phyloP scores from a whole-genome alignment of 2,113 vertebrate genomes.

The Sorex fumeus region DNA sequence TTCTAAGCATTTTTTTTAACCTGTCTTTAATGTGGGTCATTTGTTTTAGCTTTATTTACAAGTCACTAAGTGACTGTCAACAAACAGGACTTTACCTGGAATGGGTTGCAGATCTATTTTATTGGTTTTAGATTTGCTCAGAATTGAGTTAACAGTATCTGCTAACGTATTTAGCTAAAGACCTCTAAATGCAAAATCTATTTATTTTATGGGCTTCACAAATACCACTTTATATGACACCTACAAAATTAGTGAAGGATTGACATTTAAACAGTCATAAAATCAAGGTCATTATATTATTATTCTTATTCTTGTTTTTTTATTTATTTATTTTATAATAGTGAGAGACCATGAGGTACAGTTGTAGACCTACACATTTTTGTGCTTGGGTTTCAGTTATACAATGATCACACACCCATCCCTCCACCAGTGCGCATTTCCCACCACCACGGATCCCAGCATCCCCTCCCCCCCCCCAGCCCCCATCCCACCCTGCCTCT shows the following conservation, averaged over 20 bases:
- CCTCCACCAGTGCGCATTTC: too few relatives aligned
- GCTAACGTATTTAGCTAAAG: slow-evolving; percentile 22
- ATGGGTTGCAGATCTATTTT: not conserved
- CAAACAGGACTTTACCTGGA: not conserved
- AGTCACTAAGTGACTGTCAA: slow-evolving; percentile 17
- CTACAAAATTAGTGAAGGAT: not conserved
- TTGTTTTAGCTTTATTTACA: slow-evolving; percentile 12
- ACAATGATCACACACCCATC: too few relatives aligned
- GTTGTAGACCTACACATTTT: too few relatives aligned
- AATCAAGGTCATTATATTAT: not conserved
- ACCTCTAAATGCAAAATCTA: not conserved
- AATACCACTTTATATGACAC: not conserved
- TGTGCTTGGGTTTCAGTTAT: too few relatives aligned
- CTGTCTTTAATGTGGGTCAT: not conserved
- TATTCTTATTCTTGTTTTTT: not conserved
- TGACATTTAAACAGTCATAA: not conserved
- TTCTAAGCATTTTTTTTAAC: not conserved
- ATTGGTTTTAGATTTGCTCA: slow-evolving; percentile 61
- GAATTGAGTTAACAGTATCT: slow-evolving; percentile 26
- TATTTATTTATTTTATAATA: too few relatives aligned
- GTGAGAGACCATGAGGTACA: too few relatives aligned
- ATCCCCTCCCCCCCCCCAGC: too few relatives aligned
- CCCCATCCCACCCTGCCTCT: too few relatives aligned
- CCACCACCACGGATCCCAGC: too few relatives aligned
- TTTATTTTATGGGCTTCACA: not conserved